Evolutionary conservation across 2,888 invertebrate species (phyloP).

Genomic region (Microctonus aethiopoides): DNA sequence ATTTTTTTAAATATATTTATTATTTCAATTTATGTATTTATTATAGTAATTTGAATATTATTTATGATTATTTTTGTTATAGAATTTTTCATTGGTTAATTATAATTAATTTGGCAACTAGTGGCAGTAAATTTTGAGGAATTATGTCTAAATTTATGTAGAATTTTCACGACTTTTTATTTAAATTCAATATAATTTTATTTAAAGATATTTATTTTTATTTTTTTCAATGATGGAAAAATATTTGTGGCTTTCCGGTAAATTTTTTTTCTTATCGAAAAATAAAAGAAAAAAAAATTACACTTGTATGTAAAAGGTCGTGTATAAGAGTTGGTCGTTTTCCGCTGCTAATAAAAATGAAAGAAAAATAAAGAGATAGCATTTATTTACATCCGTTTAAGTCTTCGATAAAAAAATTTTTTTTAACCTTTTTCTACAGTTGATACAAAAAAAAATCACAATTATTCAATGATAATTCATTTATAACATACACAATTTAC

Average conservation of each 20-base stretch:
- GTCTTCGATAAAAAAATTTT: constrained; percentile 10
- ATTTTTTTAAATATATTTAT: neutral
- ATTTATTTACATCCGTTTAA: constrained; percentile 16
- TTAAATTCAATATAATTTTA: neutral
- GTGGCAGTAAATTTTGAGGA: neutral
- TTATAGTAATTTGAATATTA: neutral
- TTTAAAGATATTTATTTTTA: neutral
- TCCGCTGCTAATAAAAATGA: neutral
- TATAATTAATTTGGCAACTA: neutral
- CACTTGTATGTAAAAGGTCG: neutral
- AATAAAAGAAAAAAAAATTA: too few species aligned
- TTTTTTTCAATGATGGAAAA: constrained; percentile 7
- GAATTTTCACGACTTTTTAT: neutral
- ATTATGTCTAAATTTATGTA: neutral
- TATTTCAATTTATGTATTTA: too few species aligned
- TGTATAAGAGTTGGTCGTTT: constrained; percentile 11
- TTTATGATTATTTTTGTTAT: neutral
- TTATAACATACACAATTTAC: too few species aligned
- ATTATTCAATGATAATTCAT: neutral
- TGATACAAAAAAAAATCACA: neutral
- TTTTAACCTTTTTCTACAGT: too few species aligned
- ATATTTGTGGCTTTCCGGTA: constrained; percentile 28
- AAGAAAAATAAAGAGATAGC: constrained; percentile 10
- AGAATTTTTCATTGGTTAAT: neutral
- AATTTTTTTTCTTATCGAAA: constrained; percentile 25